Evolutionary conservation across 92 coral and sea anemone species (phyloP).

Genomic region (Paragorgia papillata): DNA sequence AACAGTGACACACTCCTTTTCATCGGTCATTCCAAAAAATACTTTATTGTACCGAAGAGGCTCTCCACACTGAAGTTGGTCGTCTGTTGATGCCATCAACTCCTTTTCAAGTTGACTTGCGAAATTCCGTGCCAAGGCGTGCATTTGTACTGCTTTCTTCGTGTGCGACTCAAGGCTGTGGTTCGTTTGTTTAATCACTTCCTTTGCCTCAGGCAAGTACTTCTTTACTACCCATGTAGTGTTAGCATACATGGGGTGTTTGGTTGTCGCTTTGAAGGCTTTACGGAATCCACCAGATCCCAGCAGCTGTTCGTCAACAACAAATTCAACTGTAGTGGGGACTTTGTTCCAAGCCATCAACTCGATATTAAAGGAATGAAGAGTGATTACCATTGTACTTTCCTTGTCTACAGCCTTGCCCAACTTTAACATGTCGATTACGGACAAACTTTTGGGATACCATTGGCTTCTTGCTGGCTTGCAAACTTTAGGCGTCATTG

Average conservation of each 20-base stretch:
- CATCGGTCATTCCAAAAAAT: slow-evolving; percentile 1
- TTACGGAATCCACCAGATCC: slow-evolving; percentile 17
- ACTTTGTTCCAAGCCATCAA: background rate
- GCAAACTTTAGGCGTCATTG: background rate
- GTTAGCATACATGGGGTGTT: background rate
- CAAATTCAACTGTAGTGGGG: slow-evolving; percentile 24
- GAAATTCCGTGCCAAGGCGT: slow-evolving; percentile 2
- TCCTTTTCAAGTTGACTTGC: slow-evolving; percentile 9
- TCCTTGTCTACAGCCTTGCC: background rate
- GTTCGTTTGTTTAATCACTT: background rate
- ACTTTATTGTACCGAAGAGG: background rate
- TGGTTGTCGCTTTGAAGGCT: slow-evolving; percentile 7
- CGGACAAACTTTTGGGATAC: slow-evolving; percentile 26
- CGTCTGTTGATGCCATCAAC: background rate
- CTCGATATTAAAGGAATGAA: background rate
- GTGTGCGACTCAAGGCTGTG: slow-evolving; percentile 18
- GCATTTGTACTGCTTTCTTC: slow-evolving; percentile 10
- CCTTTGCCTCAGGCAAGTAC: background rate
- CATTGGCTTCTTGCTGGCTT: background rate
- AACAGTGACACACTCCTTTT: background rate
- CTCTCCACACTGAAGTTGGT: background rate
- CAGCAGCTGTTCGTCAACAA: background rate
- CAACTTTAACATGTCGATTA: slow-evolving; percentile 12
- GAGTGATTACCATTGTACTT: background rate
- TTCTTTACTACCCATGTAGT: background rate